phyloP scores from a whole-genome alignment of 2,888 invertebrate genomes.

The Ryuthela nishihirai region DNA sequence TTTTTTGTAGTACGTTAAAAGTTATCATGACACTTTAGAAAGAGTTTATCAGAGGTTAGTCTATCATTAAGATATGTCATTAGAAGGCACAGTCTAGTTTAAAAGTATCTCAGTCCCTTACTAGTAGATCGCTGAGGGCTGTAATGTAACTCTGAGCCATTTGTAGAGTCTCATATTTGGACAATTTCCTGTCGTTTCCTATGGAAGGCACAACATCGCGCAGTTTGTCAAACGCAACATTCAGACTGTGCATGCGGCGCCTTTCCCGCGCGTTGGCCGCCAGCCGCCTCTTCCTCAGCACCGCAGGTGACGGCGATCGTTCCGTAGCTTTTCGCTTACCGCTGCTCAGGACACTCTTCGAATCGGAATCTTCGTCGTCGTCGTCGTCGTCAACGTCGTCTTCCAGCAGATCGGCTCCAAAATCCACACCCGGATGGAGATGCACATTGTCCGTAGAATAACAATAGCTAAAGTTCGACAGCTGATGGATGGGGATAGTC shows the following conservation, averaged over 20 bases:
- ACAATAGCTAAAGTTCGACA: background rate
- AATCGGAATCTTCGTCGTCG: conserved; percentile 13
- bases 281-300: conserved; percentile 74
- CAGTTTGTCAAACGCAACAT: conserved; percentile 87
- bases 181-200: conserved; percentile 85
- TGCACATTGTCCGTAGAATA: background rate
- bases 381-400: conserved; percentile 15
- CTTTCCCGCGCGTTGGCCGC: conserved; percentile 92
- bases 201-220: conserved; percentile 84
- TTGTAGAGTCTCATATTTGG: conserved; percentile 93
- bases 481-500: background rate
- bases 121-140: conserved; percentile 77
- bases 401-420: too few species aligned
- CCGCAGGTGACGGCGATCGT: conserved; percentile 45
- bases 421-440: too few species aligned
- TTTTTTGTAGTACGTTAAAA: too few species aligned
- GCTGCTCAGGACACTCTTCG: background rate
- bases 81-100: conserved; percentile 1
- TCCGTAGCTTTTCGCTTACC: conserved; percentile 16
- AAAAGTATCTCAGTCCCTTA: conserved; percentile 6
- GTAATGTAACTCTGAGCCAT: conserved; percentile 96
- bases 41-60: too few species aligned
- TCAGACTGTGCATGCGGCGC: conserved; percentile 88
- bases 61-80: too few species aligned
- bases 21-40: too few species aligned